Evolutionary conservation across 2,888 invertebrate genomes (phyloP).

Genomic region (Cephus pygmeus): DNA sequence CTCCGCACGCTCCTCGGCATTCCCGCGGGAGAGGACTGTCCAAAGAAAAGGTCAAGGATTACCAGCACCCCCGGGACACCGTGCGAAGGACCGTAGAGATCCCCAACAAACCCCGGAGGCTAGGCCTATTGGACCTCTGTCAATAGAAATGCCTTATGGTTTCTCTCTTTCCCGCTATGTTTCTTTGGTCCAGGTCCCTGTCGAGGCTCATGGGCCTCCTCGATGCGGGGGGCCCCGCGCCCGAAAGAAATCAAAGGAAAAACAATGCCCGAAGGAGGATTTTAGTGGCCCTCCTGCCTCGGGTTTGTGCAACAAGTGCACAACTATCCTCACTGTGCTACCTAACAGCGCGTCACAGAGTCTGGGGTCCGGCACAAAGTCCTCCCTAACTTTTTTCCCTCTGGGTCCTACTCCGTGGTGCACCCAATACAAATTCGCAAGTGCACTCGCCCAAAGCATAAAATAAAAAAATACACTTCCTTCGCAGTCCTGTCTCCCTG

Average conservation of each 20-base stretch:
- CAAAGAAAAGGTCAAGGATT: constrained; percentile 49
- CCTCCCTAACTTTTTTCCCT: no score
- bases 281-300: constrained; percentile 24
- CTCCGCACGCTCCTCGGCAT: no score
- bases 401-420: no score
- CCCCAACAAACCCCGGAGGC: constrained; percentile 35
- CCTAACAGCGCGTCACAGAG: no score
- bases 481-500: no score
- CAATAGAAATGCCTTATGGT: constrained; percentile 49
- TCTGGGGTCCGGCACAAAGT: no score
- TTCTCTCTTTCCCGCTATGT: constrained; percentile 20
- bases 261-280: constrained; percentile 31
- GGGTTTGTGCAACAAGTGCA: constrained; percentile 47
- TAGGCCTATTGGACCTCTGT: constrained; percentile 32
- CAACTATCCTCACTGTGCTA: no score
- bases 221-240: constrained; percentile 41
- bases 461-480: no score
- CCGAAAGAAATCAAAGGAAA: constrained; percentile 41
- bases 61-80: constrained; percentile 37
- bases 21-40: not conserved
- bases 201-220: constrained; percentile 33
- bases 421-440: no score
- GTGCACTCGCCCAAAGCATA: no score
- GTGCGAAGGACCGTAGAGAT: constrained; percentile 37
- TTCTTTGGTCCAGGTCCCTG: no score